Evolutionary conservation across 2,888 invertebrate genomes (phyloP).

Genomic region (Agonopterix subpropinquella): DNA sequence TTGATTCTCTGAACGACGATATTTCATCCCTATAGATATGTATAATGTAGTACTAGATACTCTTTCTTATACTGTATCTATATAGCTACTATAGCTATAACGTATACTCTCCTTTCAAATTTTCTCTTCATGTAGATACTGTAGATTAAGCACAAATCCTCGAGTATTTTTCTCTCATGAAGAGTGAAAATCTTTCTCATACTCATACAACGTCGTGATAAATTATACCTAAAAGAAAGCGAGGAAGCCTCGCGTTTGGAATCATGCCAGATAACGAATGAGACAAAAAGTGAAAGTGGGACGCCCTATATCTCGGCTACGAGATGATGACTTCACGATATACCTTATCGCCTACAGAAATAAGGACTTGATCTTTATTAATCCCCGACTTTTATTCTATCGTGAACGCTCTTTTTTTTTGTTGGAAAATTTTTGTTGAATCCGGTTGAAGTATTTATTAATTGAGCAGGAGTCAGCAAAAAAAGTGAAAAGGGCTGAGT

Average conservation of each 20-base stretch:
- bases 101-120: constrained; percentile 9
- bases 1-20: constrained; percentile 21
- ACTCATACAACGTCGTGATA: constrained; percentile 10
- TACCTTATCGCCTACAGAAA: not conserved
- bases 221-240: constrained; percentile 17
- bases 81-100: not conserved
- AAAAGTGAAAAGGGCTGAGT: constrained; percentile 24
- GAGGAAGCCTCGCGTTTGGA: constrained; percentile 15
- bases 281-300: constrained; percentile 19
- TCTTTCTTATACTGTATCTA: no score
- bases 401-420: no score
- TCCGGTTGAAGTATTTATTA: constrained; percentile 26
- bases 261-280: constrained; percentile 17
- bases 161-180: constrained; percentile 10
- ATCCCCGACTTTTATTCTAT: no score
- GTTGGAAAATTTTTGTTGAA: no score
- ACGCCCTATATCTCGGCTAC: constrained; percentile 2
- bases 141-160: constrained; percentile 8
- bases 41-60: not conserved
- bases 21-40: constrained; percentile 1
- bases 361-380: no score
- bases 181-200: constrained; percentile 9
- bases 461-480: constrained; percentile 32
- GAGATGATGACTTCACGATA: not conserved
- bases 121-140: constrained; percentile 5